Evolutionary conservation across 37 sponge, comb jelly and placozoan genomes (phyloP).

Genomic region (Aphrocallistes beatrix): DNA sequence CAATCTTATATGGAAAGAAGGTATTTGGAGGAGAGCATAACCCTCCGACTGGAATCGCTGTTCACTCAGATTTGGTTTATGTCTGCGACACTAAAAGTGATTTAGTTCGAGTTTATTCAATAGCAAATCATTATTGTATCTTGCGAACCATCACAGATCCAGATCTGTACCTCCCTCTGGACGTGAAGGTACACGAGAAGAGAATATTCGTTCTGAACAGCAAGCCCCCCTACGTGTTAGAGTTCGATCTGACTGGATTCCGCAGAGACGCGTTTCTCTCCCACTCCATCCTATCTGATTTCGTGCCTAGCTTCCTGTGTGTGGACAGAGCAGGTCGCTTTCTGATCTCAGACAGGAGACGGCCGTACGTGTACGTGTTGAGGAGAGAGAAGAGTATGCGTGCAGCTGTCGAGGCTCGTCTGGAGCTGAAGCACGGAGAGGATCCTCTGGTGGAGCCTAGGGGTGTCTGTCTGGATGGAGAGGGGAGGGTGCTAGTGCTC

Average conservation of each 20-base stretch:
- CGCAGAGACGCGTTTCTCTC: not conserved
- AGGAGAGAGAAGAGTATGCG: not conserved
- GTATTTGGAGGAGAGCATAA: not conserved
- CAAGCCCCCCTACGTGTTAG: not conserved
- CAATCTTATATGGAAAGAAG: not conserved
- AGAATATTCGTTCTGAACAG: not conserved
- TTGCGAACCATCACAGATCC: not conserved
- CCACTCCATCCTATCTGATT: not conserved
- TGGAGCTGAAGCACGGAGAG: not conserved
- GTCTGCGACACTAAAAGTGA: not conserved
- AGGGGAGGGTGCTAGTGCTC: not conserved
- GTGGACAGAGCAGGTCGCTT: not conserved
- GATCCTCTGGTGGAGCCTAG: not conserved
- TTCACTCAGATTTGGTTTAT: not conserved
- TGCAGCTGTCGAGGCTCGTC: not conserved
- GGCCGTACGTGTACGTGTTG: not conserved
- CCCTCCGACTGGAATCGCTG: not conserved
- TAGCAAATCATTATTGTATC: not conserved
- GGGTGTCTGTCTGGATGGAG: not conserved
- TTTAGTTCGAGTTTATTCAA: not conserved
- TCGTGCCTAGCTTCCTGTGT: not conserved
- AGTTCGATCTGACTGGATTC: not conserved
- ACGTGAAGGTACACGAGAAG: not conserved
- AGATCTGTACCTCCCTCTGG: not conserved
- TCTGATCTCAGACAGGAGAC: not conserved